Base-by-base conservation (phyloP, 1,140 invertebrate genomes). In the Drosophila nebulosa region DNA sequence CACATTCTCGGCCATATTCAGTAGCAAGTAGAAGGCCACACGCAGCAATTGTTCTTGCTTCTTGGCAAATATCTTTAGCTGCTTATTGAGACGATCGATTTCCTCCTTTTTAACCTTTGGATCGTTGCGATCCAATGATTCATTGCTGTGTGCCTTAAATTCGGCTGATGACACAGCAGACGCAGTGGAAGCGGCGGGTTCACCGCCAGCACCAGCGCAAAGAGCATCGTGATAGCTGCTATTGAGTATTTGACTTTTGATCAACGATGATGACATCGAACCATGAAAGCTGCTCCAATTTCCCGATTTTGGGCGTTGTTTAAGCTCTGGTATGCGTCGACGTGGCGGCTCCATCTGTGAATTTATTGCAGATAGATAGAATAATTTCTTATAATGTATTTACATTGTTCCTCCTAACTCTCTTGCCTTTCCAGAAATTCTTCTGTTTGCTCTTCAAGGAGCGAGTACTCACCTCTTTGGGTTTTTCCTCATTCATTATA, bases 1-100 rank as follows among this genome's bases (percentile, higher is more conserved):
- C 12, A 96, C 94, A 92, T 99, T 98, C 92, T 99, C 98, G 4
- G 98, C 96, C 86, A 99, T 95, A 92, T 99, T 99, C 18, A 99
- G 92, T 50, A 99, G 92, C 69, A 99, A 93, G 92, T 99, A 98
- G 92, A 98, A 98, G 10, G 95, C 95, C 57, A 96, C 96, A 92
- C 97, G 93, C 24, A 99, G 91, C 32, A 99, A 92, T 90, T 98
- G 96, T 91, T 99, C 98, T 89, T 99, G 98, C 92, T 98, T 98
- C 84, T 95, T 96, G 18, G 96, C 95, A 64, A 97, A 93, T 64
- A 94, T 94, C 80, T 95, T 95, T 52, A 96, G 94, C 85, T 96
- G 97, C 86, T 95, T 94, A 57, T 95, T 94, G 85, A 95, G 94
- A 89, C 96, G 96, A 78, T 98, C 97, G 79, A 94, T 94, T 86